Conservation (phyloP, 2,113 vertebrate species). For the Neofelis nebulosa region DNA sequence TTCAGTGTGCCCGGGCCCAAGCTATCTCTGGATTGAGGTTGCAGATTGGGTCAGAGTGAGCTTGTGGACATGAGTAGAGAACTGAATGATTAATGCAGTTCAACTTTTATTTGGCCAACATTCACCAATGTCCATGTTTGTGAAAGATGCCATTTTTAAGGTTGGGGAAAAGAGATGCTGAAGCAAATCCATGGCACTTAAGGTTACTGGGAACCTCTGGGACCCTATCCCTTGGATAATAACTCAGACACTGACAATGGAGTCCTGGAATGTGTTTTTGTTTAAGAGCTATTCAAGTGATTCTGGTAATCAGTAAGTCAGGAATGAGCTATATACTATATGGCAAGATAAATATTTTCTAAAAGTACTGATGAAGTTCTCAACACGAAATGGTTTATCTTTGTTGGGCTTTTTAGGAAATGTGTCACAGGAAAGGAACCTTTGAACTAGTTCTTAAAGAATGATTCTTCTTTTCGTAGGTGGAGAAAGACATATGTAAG, state of each 20-base stretch:
- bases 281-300: not conserved
- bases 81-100: not conserved
- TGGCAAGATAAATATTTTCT: not conserved
- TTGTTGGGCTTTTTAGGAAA: not conserved
- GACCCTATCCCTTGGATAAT: not conserved
- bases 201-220: not conserved
- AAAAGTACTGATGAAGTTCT: not conserved
- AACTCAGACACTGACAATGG: not conserved
- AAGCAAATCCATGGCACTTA: not conserved
- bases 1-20: not conserved
- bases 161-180: not conserved
- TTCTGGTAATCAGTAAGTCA: not conserved
- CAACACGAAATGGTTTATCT: not conserved
- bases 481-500: not conserved
- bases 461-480: not conserved
- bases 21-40: not conserved
- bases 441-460: not conserved
- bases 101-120: not conserved
- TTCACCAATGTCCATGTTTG: not conserved
- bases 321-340: not conserved
- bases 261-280: not conserved
- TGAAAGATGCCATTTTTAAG: not conserved
- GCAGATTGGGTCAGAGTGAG: not conserved
- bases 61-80: not conserved
- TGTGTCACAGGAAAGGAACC: not conserved